Percentiles rank a stretch among this genome's conserved stretches.
Conservation (phyloP, 2,888 invertebrate species). For the Cephus sareptanus region DNA sequence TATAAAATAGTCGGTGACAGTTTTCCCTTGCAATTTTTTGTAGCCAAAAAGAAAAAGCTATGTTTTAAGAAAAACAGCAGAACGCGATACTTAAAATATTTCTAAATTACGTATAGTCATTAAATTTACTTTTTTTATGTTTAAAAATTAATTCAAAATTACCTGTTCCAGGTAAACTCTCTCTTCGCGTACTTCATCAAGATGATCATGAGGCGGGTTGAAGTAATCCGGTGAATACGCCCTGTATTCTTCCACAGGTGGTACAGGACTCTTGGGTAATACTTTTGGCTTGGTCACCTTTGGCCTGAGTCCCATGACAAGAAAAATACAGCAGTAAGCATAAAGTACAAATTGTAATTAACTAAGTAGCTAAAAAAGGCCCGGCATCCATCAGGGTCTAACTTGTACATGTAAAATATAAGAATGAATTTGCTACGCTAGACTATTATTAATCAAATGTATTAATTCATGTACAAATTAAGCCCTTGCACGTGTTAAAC, state of each 20-base stretch:
- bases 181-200: conserved; percentile 62
- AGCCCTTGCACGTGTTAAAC: background rate
- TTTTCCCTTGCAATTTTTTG: background rate
- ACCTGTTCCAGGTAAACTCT: conserved; percentile 60
- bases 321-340: conserved; percentile 10
- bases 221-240: conserved; percentile 44
- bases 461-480: background rate
- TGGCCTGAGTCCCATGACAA: conserved; percentile 33
- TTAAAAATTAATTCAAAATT: conserved; percentile 13
- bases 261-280: conserved; percentile 62
- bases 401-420: background rate
- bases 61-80: background rate
- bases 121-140: background rate
- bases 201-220: conserved; percentile 52
- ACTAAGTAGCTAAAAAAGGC: conserved; percentile 18
- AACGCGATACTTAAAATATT: background rate
- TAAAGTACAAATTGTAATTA: background rate
- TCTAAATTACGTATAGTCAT: background rate
- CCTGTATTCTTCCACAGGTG: conserved; percentile 50
- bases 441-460: background rate
- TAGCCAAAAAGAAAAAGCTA: background rate
- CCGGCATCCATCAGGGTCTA: conserved; percentile 3
- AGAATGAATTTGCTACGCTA: background rate
- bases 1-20: background rate
- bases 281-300: conserved; percentile 43